These are phyloP conservation scores for Noturus placidus DNA, from an alignment of 2,113 vertebrate genomes.

Conservation along the genomic window DNA sequence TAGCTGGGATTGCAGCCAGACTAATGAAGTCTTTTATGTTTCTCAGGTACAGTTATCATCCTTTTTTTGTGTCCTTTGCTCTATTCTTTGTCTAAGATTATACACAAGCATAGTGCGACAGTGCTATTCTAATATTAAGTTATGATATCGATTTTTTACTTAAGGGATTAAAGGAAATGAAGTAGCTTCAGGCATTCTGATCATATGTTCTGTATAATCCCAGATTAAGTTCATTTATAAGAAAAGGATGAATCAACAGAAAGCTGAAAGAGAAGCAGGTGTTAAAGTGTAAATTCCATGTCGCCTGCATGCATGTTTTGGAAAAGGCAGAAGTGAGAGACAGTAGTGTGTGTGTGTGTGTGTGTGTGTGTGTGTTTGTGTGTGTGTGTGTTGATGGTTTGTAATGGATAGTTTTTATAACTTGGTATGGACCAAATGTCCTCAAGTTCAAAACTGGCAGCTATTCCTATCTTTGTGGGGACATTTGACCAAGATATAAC, in stretches of 20 bases:
- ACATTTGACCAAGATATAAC: not conserved
- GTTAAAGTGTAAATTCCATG: not conserved
- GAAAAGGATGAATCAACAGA: not conserved
- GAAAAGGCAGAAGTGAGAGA: not conserved
- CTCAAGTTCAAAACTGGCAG: not conserved
- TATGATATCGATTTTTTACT: not conserved
- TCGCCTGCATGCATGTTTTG: not conserved
- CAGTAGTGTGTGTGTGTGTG: not conserved
- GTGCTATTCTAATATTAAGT: not conserved
- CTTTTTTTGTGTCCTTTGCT: not conserved
- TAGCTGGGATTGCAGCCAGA: not conserved
- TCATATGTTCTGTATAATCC: not conserved
- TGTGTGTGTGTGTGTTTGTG: not conserved
- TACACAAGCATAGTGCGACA: not conserved
- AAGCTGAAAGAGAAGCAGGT: not conserved
- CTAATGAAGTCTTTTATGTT: slow-evolving; percentile 5
- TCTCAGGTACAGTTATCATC: not conserved
- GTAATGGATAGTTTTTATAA: not conserved
- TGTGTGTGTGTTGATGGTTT: too few species aligned
- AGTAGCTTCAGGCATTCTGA: not conserved
- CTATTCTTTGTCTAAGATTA: not conserved
- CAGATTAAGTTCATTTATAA: not conserved
- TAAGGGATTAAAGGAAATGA: not conserved
- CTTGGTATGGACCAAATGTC: not conserved
- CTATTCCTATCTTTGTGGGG: not conserved